These are phyloP conservation scores for Plemyria rubiginata DNA, from an alignment of 2,888 invertebrate genomes.

Conservation along the genomic window DNA sequence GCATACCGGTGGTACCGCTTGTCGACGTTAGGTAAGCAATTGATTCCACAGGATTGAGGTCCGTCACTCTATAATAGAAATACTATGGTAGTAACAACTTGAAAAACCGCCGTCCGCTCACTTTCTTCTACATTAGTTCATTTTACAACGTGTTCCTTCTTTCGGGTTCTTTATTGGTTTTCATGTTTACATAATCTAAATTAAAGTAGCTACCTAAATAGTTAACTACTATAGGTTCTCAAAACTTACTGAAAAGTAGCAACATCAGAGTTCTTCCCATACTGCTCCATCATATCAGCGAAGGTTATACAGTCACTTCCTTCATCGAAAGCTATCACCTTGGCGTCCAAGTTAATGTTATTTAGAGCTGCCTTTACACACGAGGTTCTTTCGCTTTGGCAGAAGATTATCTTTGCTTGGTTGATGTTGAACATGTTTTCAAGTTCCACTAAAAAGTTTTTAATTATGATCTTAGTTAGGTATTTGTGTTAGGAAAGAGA, in stretches of 20 bases:
- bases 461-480: background rate
- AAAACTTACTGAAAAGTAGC: constrained; percentile 56
- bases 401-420: constrained; percentile 57
- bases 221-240: no score
- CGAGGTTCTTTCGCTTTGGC: constrained; percentile 53
- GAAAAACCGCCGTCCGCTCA: no score
- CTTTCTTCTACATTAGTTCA: no score
- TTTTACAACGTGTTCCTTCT: no score
- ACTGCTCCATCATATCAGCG: constrained; percentile 49
- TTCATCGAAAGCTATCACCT: constrained; percentile 21
- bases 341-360: constrained; percentile 10
- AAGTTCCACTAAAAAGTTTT: constrained; percentile 50
- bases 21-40: constrained; percentile 43
- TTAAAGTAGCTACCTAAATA: no score
- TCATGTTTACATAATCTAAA: no score
- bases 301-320: constrained; percentile 53
- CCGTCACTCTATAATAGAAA: constrained; percentile 46
- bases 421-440: constrained; percentile 46
- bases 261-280: constrained; percentile 43
- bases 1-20: constrained; percentile 51
- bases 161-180: background rate
- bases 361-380: constrained; percentile 51
- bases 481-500: no score
- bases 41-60: constrained; percentile 46
- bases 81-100: no score